phyloP scores from a whole-genome alignment of 2,113 vertebrate genomes.

The Hucho hucho region DNA sequence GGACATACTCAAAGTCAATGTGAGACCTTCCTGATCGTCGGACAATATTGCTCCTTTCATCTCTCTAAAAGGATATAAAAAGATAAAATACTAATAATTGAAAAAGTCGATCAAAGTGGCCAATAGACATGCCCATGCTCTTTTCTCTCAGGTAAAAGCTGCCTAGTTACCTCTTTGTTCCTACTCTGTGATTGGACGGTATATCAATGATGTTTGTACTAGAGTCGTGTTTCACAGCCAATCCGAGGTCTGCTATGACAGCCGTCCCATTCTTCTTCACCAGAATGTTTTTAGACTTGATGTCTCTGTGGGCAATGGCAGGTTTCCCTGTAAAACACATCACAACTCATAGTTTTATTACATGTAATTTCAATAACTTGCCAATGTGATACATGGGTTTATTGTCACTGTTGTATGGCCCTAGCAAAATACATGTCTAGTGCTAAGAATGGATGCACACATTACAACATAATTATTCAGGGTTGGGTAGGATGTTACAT shows the following conservation, averaged over 20 bases:
- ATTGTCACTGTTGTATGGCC: not conserved
- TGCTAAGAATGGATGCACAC: too few species aligned
- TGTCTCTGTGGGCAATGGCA: conserved; percentile 93
- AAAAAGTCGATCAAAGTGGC: not conserved
- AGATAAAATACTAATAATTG: not conserved
- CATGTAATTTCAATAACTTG: not conserved
- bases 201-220: conserved; percentile 88
- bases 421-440: not conserved
- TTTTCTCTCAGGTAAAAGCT: not conserved
- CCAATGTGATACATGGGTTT: not conserved
- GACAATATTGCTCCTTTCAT: not conserved
- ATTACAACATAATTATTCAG: too few species aligned
- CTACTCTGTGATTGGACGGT: conserved; percentile 89
- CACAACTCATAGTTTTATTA: not conserved
- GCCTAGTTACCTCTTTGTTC: conserved; percentile 85
- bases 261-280: conserved; percentile 93
- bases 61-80: not conserved
- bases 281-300: conserved; percentile 97
- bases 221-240: conserved; percentile 95
- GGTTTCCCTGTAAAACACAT: conserved; percentile 83
- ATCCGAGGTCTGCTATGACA: conserved; percentile 91
- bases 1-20: not conserved
- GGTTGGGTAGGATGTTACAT: too few species aligned
- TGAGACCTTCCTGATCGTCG: not conserved
- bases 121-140: not conserved